These are phyloP conservation scores for Cepphus grylle DNA, from an alignment of 2,113 vertebrate genomes.

Conservation along the genomic window DNA sequence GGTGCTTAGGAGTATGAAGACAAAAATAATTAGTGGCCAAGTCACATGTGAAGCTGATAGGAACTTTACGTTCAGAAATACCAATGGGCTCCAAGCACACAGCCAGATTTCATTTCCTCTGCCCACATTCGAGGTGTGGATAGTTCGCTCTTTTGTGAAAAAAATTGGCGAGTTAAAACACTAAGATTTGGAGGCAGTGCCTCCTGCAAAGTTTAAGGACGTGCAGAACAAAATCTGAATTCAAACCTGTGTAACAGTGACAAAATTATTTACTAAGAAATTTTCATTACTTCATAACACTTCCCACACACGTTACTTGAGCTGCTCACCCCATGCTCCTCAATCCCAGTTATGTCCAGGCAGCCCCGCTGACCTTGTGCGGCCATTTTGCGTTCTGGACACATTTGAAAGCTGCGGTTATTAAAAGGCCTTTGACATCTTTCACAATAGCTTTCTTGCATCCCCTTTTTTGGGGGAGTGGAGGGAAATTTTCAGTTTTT, in stretches of 20 bases:
- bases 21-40: not conserved
- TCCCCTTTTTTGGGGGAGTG: not conserved
- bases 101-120: not conserved
- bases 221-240: not conserved
- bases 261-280: not conserved
- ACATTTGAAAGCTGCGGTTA: not conserved
- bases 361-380: not conserved
- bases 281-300: not conserved
- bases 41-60: not conserved
- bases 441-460: not conserved
- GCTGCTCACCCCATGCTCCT: not conserved
- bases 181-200: not conserved
- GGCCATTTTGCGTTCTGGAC: not conserved
- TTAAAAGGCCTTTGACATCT: not conserved
- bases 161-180: not conserved
- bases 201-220: not conserved
- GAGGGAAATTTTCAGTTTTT: not conserved
- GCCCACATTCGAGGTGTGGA: not conserved
- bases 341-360: not conserved
- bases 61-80: not conserved
- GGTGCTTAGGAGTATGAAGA: not conserved
- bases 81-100: not conserved
- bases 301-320: not conserved
- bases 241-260: not conserved
- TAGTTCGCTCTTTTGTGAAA: not conserved